Evolutionary conservation across 2,113 vertebrate species (phyloP), one percentile per base, ranked within the genome.

Genomic region (Struthidea cinerea): DNA sequence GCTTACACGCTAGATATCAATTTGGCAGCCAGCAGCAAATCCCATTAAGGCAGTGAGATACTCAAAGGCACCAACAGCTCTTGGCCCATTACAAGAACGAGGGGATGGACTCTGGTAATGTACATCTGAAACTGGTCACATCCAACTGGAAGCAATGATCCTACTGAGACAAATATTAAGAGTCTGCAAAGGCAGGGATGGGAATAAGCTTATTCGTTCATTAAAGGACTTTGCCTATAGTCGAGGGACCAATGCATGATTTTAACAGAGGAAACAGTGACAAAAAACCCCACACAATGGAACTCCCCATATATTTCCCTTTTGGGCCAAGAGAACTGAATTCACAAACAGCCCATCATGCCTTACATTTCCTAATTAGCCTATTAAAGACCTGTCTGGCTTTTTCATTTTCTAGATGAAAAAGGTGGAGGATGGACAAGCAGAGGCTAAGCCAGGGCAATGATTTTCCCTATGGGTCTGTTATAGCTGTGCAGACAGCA

Each of bases 1-100:
- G 59, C 75, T 85, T 44, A 61, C 55, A 81, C 67, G 42, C 59
- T 26, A 84, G 67, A 27, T 64, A 89, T 26, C 64, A 53, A 73
- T 76, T 83, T 89, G 88, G 94, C 84, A 90, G 83, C 84, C 9
- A 6, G 79, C 39, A 84, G 83, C n/a, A 92, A 93, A 82, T 78
- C 80, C 80, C 82, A 87, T 89, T 89, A 95, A 87, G 50, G 52
- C 56, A 85, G 63, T 0, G 5, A 93, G 70, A 79, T 23, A 35
- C 50, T 79, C 64, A 50, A 90, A 93, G 74, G 49, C 67, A 89
- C 52, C 56, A 76, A 50, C 71, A 87, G 63, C 60, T 94, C 59
- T 69, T 57, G 64, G 26, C 44, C 39, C 46, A 23, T 50, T 67
- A 82, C n/a, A 84, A 55, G 47, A 67, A 39, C 0, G 7, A 76